Percentiles rank a stretch among this genome's conserved stretches.
These are phyloP conservation scores for Parnassius glacialis DNA, from an alignment of 2,888 invertebrate genomes.

Conservation along the genomic window DNA sequence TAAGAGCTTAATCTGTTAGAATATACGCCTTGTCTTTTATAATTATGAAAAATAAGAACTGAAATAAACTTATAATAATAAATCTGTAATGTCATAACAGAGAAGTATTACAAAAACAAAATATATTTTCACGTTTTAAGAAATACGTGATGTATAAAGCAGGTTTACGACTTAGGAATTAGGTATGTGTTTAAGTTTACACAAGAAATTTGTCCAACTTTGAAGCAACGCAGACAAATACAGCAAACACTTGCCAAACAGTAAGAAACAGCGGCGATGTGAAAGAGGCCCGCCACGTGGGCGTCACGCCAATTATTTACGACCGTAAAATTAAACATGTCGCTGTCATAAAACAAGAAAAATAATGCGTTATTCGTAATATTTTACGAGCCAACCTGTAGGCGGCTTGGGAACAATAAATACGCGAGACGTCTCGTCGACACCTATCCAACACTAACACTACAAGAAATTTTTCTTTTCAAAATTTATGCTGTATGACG, in stretches of 20 bases:
- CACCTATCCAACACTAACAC: slow-evolving; percentile 27
- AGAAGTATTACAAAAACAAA: too few relatives aligned
- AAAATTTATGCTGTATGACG: slow-evolving; percentile 35
- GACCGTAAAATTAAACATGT: slow-evolving; percentile 45
- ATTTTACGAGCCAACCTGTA: slow-evolving; percentile 34
- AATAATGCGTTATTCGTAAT: slow-evolving; percentile 43
- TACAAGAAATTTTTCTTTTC: slow-evolving; percentile 23
- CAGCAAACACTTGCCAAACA: slow-evolving; percentile 16
- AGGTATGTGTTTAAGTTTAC: slow-evolving; percentile 11
- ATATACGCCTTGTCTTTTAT: too few relatives aligned
- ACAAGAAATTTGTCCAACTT: slow-evolving; percentile 10
- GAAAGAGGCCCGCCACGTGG: slow-evolving; percentile 19
- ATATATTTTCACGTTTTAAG: not conserved
- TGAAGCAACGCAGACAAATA: slow-evolving; percentile 9
- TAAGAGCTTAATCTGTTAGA: too few relatives aligned
- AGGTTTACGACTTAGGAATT: slow-evolving; percentile 21
- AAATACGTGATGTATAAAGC: slow-evolving; percentile 1
- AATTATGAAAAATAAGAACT: too few relatives aligned
- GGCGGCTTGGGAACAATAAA: slow-evolving; percentile 38
- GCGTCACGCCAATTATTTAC: slow-evolving; percentile 41
- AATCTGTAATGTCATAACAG: too few relatives aligned
- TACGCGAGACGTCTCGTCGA: slow-evolving; percentile 35
- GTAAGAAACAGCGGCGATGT: not conserved
- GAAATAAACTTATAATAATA: too few relatives aligned
- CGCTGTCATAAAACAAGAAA: slow-evolving; percentile 51